These are phyloP conservation scores for Hipposideros armiger DNA, from an alignment of 2,113 vertebrate genomes.

Conservation along the genomic window DNA sequence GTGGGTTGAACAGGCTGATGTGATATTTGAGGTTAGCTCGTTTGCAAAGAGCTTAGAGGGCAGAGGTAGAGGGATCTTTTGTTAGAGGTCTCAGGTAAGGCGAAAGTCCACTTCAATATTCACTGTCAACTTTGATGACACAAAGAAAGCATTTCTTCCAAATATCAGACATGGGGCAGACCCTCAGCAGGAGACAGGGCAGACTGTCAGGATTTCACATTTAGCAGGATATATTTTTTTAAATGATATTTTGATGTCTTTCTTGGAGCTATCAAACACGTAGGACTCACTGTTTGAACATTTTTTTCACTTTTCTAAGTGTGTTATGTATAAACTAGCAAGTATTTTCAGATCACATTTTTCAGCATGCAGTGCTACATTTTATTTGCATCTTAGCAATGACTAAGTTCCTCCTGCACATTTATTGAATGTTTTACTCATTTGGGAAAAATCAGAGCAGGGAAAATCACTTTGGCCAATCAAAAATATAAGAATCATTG, in stretches of 20 bases:
- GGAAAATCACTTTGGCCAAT: background rate
- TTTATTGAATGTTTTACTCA: background rate
- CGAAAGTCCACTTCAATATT: conserved; percentile 7
- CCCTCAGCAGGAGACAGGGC: conserved; percentile 31
- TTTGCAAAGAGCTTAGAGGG: conserved; percentile 23
- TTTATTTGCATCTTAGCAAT: conserved; percentile 64
- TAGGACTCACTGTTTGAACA: conserved; percentile 60
- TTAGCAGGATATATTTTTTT: background rate
- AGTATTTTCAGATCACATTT: conserved; percentile 65
- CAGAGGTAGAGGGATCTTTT: background rate
- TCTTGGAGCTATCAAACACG: conserved; percentile 34
- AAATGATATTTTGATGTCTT: conserved; percentile 45
- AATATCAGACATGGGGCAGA: background rate
- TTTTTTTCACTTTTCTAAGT: conserved; percentile 60
- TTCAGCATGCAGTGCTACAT: background rate
- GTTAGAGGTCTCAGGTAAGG: conserved; percentile 51
- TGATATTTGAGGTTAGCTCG: conserved; percentile 60
- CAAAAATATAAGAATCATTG: background rate
- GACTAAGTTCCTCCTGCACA: background rate
- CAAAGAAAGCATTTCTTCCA: background rate
- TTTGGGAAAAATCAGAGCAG: conserved; percentile 37
- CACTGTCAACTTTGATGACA: conserved; percentile 38
- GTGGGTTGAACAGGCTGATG: conserved; percentile 45
- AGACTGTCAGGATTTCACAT: conserved; percentile 47
- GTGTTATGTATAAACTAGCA: conserved; percentile 58